These are phyloP conservation scores for Heteromormyrus szaboi DNA, from an alignment of 2,797 vertebrate genomes.

Conservation along the genomic window DNA sequence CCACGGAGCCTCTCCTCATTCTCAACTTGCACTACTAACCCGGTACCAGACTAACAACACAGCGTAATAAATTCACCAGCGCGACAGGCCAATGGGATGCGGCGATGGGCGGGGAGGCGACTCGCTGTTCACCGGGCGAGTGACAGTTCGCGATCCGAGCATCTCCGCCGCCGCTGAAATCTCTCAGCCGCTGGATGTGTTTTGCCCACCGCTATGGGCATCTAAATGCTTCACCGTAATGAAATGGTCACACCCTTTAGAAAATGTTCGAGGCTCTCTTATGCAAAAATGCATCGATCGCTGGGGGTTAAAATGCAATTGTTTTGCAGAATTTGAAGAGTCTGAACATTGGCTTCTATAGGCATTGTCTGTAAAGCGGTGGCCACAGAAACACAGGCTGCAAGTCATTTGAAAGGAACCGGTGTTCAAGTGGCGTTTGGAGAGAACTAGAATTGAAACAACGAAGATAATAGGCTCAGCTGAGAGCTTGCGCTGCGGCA, in stretches of 20 bases:
- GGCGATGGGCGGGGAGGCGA: slow-evolving; percentile 39
- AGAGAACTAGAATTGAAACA: neutral
- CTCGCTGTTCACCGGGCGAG: neutral
- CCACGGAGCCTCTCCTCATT: slow-evolving; percentile 36
- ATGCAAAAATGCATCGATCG: neutral
- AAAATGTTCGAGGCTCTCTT: neutral
- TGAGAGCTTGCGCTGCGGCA: neutral
- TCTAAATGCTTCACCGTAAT: neutral
- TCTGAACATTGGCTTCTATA: neutral
- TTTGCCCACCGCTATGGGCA: neutral
- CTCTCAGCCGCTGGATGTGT: neutral
- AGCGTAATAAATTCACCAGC: slow-evolving; percentile 18
- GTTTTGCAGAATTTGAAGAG: neutral
- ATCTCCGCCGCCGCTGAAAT: neutral
- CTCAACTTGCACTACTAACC: slow-evolving; percentile 36
- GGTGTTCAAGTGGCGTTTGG: neutral
- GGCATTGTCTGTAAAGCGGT: neutral
- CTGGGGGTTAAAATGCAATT: neutral
- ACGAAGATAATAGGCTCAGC: neutral
- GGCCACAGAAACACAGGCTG: neutral
- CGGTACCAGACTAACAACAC: slow-evolving; percentile 20
- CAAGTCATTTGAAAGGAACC: neutral
- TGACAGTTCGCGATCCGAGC: slow-evolving; percentile 11
- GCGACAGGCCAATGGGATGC: slow-evolving; percentile 47
- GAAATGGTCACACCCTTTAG: neutral